Evolutionary conservation across 2,797 vertebrate genomes (phyloP).

Genomic region (Oryzias sinensis): DNA sequence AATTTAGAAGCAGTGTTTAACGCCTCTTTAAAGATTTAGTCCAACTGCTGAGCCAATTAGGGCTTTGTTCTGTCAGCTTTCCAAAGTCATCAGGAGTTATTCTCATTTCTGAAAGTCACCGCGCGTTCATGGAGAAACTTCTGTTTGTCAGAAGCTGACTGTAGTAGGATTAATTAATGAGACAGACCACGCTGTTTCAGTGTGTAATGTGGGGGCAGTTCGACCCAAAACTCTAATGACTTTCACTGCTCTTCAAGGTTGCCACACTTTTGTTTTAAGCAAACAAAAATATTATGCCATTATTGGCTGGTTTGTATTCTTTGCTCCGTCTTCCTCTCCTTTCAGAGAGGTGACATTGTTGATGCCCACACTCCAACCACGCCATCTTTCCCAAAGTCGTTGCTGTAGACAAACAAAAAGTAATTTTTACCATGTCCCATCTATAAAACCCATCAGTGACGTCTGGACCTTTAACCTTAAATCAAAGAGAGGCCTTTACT

Average conservation of each 20-base stretch:
- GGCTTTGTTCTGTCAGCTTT: constrained; percentile 59
- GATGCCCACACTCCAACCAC: constrained; percentile 85
- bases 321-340: constrained; percentile 2
- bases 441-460: constrained; percentile 89
- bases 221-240: constrained; percentile 54
- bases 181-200: constrained; percentile 54
- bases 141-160: constrained; percentile 64
- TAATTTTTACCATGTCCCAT: constrained; percentile 87
- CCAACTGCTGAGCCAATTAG: constrained; percentile 51
- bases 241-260: constrained; percentile 66
- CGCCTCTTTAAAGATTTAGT: constrained; percentile 51
- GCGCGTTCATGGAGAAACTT: constrained; percentile 55
- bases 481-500: constrained; percentile 89
- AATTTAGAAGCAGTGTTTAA: constrained; percentile 43
- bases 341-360: constrained; percentile 81
- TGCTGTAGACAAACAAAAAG: constrained; percentile 87
- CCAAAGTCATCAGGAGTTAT: constrained; percentile 73
- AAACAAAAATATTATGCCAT: constrained; percentile 25
- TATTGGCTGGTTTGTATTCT: constrained; percentile 15
- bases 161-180: constrained; percentile 72
- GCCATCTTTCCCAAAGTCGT: constrained; percentile 91
- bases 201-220: constrained; percentile 41
- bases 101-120: constrained; percentile 63
- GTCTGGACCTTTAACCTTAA: constrained; percentile 95
- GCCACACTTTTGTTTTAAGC: constrained; percentile 14